These are phyloP conservation scores for Tautogolabrus adspersus DNA, from an alignment of 2,113 vertebrate species.

Conservation along the genomic window DNA sequence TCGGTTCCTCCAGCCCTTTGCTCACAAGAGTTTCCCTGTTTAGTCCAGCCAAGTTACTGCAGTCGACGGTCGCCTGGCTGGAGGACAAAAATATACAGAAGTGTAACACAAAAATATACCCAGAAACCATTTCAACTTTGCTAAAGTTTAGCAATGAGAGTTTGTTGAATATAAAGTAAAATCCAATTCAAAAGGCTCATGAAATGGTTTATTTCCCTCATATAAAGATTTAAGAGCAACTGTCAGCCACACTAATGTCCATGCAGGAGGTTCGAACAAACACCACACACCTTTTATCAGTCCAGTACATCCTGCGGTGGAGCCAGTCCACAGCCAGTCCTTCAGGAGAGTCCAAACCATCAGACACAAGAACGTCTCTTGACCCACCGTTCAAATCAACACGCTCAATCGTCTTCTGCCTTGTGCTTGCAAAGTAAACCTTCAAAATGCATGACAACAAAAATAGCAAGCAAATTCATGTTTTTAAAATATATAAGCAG, in stretches of 20 bases:
- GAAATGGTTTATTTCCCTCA: too few relatives aligned
- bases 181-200: neutral
- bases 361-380: slow-evolving; percentile 83
- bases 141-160: too few relatives aligned
- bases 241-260: neutral
- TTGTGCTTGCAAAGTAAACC: slow-evolving; percentile 91
- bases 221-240: neutral
- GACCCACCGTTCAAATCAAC: slow-evolving; percentile 86
- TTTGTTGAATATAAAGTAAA: too few relatives aligned
- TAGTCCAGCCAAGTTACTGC: slow-evolving; percentile 85
- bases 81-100: slow-evolving; percentile 38
- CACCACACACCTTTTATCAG: slow-evolving; percentile 86
- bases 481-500: neutral
- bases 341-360: slow-evolving; percentile 82
- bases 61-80: slow-evolving; percentile 87
- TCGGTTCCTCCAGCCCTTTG: slow-evolving; percentile 85
- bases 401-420: slow-evolving; percentile 88
- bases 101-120: neutral
- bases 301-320: slow-evolving; percentile 92
- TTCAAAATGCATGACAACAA: slow-evolving; percentile 52
- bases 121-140: neutral
- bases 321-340: slow-evolving; percentile 93
- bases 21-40: slow-evolving; percentile 84
- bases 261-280: neutral
- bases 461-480: neutral